phyloP scores from a whole-genome alignment of 2,113 vertebrate genomes.

The Tragelaphus scriptus region DNA sequence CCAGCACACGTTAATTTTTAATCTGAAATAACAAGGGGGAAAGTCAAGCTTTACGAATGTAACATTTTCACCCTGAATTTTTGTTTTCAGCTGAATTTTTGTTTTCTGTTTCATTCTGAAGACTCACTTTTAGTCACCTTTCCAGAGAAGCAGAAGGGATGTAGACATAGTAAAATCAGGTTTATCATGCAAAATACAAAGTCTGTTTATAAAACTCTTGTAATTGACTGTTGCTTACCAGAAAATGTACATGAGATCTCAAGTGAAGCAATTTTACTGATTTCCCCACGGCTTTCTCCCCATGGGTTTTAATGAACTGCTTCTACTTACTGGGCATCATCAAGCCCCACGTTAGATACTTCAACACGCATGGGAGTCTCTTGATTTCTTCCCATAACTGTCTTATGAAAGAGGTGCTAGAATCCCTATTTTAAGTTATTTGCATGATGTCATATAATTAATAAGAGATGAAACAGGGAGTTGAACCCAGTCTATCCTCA shows the following conservation, averaged over 20 bases:
- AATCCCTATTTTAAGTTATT: background rate
- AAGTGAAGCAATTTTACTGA: background rate
- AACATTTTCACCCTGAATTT: background rate
- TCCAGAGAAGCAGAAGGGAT: background rate
- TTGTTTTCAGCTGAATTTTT: background rate
- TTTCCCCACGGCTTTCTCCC: background rate
- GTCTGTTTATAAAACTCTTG: background rate
- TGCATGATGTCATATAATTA: background rate
- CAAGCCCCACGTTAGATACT: background rate
- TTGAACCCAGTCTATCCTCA: background rate
- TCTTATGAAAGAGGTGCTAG: background rate
- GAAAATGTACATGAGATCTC: background rate
- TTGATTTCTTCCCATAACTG: background rate
- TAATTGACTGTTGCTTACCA: background rate
- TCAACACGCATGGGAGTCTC: background rate
- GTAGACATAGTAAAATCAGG: background rate
- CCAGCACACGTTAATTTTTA: background rate
- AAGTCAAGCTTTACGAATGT: background rate
- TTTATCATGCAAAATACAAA: background rate
- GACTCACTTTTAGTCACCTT: background rate
- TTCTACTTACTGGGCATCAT: background rate
- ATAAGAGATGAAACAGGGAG: background rate
- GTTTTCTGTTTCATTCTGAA: background rate
- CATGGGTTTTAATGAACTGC: background rate
- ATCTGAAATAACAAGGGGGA: background rate